A percentile compares a stretch with the other conserved stretches of the same genome.
Conservation (phyloP, 2,797 vertebrate genomes). For the Rhinoraja longicauda region DNA sequence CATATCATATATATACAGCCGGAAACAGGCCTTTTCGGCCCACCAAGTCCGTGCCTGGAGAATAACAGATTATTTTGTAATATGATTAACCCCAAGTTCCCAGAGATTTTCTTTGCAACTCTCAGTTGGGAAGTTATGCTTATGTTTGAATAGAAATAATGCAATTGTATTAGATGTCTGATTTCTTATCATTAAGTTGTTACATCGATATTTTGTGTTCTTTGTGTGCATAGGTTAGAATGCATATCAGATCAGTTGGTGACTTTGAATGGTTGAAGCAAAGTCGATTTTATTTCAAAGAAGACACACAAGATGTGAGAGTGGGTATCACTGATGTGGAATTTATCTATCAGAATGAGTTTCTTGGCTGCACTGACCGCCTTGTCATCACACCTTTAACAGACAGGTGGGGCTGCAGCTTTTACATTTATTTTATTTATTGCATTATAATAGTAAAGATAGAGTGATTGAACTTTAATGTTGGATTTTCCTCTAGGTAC, state of each 20-base stretch:
- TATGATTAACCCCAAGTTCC: not conserved
- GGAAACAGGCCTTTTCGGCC: too few relatives aligned
- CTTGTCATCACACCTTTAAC: slow-evolving; percentile 67
- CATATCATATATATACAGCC: too few relatives aligned
- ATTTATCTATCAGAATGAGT: slow-evolving; percentile 68
- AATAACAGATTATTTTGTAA: not conserved
- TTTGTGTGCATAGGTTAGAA: slow-evolving; percentile 54
- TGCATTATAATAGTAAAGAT: not conserved
- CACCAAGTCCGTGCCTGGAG: too few relatives aligned
- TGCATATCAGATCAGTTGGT: slow-evolving; percentile 56
- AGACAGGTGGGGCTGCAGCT: slow-evolving; percentile 55
- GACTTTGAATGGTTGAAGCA: slow-evolving; percentile 71
- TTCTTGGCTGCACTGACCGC: slow-evolving; percentile 66
- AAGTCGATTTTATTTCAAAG: slow-evolving; percentile 65
- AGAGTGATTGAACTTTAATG: not conserved
- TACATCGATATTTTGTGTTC: not conserved
- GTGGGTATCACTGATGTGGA: slow-evolving; percentile 66
- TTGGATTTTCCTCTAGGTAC: not conserved
- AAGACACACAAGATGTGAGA: slow-evolving; percentile 56
- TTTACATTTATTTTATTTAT: not conserved
- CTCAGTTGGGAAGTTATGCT: not conserved
- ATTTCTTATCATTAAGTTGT: not conserved
- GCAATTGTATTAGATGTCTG: not conserved
- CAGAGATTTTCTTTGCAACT: not conserved
- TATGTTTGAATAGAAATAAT: not conserved